Evolutionary conservation across 1,140 invertebrate species (phyloP), one percentile per base, ranked within the genome.

Genomic region (Dufourea novaeangliae): DNA sequence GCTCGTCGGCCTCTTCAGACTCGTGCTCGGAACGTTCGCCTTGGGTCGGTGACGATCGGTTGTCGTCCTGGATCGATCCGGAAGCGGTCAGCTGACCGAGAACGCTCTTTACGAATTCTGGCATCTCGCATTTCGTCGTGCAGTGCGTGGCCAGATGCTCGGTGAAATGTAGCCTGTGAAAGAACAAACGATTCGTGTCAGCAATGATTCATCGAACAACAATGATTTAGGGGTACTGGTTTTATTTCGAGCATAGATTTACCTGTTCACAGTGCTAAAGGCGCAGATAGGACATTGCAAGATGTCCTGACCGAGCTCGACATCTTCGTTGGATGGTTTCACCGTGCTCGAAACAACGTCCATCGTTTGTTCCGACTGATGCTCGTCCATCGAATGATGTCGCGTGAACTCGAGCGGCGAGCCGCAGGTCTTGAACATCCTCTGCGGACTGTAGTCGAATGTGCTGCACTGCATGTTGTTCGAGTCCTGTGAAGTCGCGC

Each of bases 1-100:
- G 93, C 63, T 96, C 95, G 22, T 96, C 95, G 39, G 94, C 93
- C 20, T 93, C 94, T 4, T 95, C 94, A 59, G 90, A 91, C 25
- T 93, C 91, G 20, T 93, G 68, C 27, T 77, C 68, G 0, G 80
- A 78, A 1, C 72, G 27, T 10, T 88, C 82, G 0, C 71, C 56
- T 10, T 78, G 73, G 0, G 22, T 74, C 3, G 83, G 71, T 3
- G 72, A 80, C 2, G 56, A 56, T 0, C 29, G 61, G 7, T 27
- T 71, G 8, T 72, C 57, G 5, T 83, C 75, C n/a, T 70, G 61
- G 34, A 17, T 1, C 5, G 68, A 22, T 29, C 64, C 59, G 5
- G 57, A 17, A 8, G 20, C 2, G 8, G 61, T 20, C 17, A 84
- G 1, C 7, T 83, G 82, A 0, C 50, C 46, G n/a, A 79, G 27